Percentiles rank a stretch among this genome's conserved stretches.
phyloP scores from a whole-genome alignment of 2,888 invertebrate genomes.

The Oscheius sp. region DNA sequence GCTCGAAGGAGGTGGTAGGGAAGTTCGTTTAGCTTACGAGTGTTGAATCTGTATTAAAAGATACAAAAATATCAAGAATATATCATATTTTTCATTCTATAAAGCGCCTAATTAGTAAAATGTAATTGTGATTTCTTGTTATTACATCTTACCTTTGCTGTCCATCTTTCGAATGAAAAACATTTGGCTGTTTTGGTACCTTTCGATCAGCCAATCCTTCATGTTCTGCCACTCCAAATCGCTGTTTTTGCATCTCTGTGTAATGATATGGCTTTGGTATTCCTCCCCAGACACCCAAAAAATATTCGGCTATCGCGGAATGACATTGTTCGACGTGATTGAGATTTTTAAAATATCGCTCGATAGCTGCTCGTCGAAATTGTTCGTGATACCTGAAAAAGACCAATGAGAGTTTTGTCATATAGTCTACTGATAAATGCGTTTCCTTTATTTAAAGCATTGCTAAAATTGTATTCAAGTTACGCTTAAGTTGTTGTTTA shows the following conservation, averaged over 20 bases:
- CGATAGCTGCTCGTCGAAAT: conserved; percentile 84
- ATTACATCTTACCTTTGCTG: conserved; percentile 73
- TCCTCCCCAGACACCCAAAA: conserved; percentile 80
- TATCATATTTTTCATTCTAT: too few relatives aligned
- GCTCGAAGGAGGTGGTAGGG: conserved; percentile 93
- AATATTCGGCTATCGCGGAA: conserved; percentile 96
- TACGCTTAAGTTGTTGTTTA: too few relatives aligned
- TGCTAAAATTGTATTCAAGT: too few relatives aligned
- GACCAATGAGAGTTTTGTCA: too few relatives aligned
- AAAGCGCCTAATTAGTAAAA: not conserved
- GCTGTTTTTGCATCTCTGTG: conserved; percentile 92
- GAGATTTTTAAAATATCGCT: conserved; percentile 95
- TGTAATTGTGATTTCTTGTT: too few relatives aligned
- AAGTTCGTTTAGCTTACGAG: conserved; percentile 88
- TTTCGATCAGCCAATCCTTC: conserved; percentile 78
- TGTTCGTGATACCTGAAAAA: conserved; percentile 68
- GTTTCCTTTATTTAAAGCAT: too few relatives aligned
- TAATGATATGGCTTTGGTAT: conserved; percentile 88
- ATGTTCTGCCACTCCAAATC: conserved; percentile 73
- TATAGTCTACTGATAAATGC: too few relatives aligned
- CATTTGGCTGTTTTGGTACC: conserved; percentile 90
- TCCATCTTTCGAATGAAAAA: conserved; percentile 89
- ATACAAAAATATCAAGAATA: not conserved
- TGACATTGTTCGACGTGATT: conserved; percentile 96
- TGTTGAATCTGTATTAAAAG: conserved; percentile 78